Evolutionary conservation across 2,888 invertebrate species (phyloP).

Genomic region (Agrochola lychnidis): DNA sequence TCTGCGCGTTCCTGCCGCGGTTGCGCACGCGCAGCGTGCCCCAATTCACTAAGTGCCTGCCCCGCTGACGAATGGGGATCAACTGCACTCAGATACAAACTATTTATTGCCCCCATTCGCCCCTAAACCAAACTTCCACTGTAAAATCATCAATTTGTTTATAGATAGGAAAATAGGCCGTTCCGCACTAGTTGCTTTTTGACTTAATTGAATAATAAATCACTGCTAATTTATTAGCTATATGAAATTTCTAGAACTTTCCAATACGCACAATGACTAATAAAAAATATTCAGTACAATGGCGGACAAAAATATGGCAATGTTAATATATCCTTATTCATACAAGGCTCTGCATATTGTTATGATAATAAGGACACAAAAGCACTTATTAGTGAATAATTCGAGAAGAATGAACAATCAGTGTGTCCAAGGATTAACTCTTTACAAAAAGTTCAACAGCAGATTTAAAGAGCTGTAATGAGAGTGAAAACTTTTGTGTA

Average conservation of each 20-base stretch:
- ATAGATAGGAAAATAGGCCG: slow-evolving; percentile 68
- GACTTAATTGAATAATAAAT: slow-evolving; percentile 52
- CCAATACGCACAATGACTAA: background rate
- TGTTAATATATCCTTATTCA: slow-evolving; percentile 46
- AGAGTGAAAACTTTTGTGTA: slow-evolving; percentile 59
- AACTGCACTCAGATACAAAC: slow-evolving; percentile 74
- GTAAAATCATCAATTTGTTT: slow-evolving; percentile 69
- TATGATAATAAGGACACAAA: slow-evolving; percentile 52
- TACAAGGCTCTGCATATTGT: slow-evolving; percentile 56
- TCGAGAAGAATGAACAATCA: slow-evolving; percentile 57
- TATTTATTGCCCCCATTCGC: slow-evolving; percentile 71
- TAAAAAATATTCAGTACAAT: slow-evolving; percentile 33
- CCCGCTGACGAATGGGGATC: slow-evolving; percentile 80
- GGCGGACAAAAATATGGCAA: slow-evolving; percentile 38
- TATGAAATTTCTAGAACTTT: slow-evolving; percentile 26
- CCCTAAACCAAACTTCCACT: slow-evolving; percentile 64
- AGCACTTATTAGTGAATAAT: slow-evolving; percentile 53
- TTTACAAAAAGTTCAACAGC: slow-evolving; percentile 47
- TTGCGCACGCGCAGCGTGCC: slow-evolving; percentile 74
- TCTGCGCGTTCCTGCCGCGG: slow-evolving; percentile 69
- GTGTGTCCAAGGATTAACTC: slow-evolving; percentile 56
- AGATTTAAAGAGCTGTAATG: slow-evolving; percentile 53
- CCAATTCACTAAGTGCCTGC: slow-evolving; percentile 82
- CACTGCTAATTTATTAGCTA: slow-evolving; percentile 52
- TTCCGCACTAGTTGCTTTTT: slow-evolving; percentile 58